Conservation (phyloP, 2,797 vertebrate genomes). For the Gadopsis bispinosus region DNA sequence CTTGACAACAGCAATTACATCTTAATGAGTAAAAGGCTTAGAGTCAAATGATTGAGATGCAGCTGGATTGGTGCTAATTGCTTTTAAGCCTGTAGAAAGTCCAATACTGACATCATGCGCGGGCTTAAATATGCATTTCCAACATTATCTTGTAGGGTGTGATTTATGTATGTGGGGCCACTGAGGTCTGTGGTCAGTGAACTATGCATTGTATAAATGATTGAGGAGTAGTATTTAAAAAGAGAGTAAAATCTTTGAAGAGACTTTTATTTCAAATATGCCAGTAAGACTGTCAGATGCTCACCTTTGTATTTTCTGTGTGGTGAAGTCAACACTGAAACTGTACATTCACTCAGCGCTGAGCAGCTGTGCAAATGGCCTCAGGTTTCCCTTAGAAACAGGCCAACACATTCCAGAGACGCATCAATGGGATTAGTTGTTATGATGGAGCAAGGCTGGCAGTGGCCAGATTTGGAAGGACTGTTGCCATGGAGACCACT, state of each 20-base stretch:
- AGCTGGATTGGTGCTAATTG: slow-evolving; percentile 71
- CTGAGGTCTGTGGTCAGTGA: slow-evolving; percentile 33
- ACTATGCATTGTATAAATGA: slow-evolving; percentile 37
- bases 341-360: slow-evolving; percentile 59
- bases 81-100: slow-evolving; percentile 66
- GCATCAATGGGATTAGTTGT: slow-evolving; percentile 83
- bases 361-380: slow-evolving; percentile 75
- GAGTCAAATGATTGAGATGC: slow-evolving; percentile 76
- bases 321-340: slow-evolving; percentile 52
- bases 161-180: slow-evolving; percentile 52
- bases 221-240: slow-evolving; percentile 24
- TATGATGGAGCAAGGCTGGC: slow-evolving; percentile 75
- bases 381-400: slow-evolving; percentile 73
- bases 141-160: slow-evolving; percentile 32
- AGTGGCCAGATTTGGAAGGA: slow-evolving; percentile 73
- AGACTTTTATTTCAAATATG: slow-evolving; percentile 21
- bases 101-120: slow-evolving; percentile 49
- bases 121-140: slow-evolving; percentile 55
- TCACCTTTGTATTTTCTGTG: slow-evolving; percentile 42
- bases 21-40: slow-evolving; percentile 80
- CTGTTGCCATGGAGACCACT: slow-evolving; percentile 83
- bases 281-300: slow-evolving; percentile 27
- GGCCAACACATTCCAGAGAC: slow-evolving; percentile 75
- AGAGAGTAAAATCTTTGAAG: slow-evolving; percentile 27
- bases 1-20: slow-evolving; percentile 82